Evolutionary conservation across 2,797 vertebrate species (phyloP).

Genomic region (Brachyalestes nurse): DNA sequence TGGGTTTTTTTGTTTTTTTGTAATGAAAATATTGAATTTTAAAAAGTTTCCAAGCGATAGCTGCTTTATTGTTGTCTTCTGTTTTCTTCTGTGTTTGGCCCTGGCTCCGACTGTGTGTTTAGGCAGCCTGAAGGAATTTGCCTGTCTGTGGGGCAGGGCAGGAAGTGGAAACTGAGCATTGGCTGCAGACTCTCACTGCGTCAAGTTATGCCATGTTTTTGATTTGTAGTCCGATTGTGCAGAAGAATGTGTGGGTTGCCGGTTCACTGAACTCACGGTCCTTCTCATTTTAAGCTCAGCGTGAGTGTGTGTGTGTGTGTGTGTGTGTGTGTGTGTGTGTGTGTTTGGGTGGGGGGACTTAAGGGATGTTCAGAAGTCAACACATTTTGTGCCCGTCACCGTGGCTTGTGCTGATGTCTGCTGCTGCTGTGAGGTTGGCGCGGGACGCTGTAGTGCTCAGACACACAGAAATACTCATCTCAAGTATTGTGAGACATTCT

Average conservation of each 20-base stretch:
- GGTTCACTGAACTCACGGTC: conserved; percentile 30
- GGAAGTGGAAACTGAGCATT: conserved; percentile 49
- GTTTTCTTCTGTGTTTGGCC: not conserved
- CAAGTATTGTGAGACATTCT: not conserved
- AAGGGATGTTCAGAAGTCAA: not conserved
- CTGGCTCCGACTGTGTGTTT: conserved; percentile 28
- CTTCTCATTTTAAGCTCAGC: not conserved
- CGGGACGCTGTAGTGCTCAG: not conserved
- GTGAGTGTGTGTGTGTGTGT: not conserved
- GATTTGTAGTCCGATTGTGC: conserved; percentile 52
- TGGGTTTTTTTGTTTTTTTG: conserved; percentile 2
- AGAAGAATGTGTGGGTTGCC: conserved; percentile 38
- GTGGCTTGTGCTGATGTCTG: conserved; percentile 3
- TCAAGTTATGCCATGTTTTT: conserved; percentile 53
- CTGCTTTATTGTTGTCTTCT: conserved; percentile 23
- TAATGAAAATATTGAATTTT: not conserved
- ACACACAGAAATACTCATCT: conserved; percentile 24
- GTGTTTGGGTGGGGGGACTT: not conserved
- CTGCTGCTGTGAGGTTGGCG: not conserved
- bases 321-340: not conserved
- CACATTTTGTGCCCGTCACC: not conserved
- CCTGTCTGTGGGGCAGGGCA: conserved; percentile 50
- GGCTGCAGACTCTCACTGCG: conserved; percentile 37
- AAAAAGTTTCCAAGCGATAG: not conserved
- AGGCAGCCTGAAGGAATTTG: conserved; percentile 52